Conservation (phyloP, 1,140 invertebrate genomes). For the Drosophila fuyamai region DNA sequence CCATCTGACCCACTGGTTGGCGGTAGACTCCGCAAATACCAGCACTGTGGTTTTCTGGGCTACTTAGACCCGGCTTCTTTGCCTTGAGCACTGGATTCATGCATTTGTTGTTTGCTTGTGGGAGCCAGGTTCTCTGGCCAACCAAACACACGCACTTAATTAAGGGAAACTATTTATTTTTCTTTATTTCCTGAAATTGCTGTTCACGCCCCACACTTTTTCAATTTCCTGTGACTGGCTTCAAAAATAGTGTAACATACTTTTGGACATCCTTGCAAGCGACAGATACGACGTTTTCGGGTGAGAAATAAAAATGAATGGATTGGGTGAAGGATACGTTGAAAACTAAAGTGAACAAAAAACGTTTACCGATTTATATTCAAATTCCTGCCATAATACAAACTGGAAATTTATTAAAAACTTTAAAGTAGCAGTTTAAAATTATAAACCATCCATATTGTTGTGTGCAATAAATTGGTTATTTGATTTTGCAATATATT, state of each 20-base stretch:
- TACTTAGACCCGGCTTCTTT: conserved; percentile 7
- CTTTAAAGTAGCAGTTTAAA: too few species aligned
- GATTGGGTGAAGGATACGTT: neutral
- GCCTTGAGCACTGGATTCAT: conserved; percentile 25
- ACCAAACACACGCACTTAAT: conserved; percentile 45
- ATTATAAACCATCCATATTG: too few species aligned
- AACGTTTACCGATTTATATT: too few species aligned
- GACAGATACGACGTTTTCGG: conserved; percentile 6
- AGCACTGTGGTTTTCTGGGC: conserved; percentile 7
- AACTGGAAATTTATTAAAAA: too few species aligned
- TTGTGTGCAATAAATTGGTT: too few species aligned
- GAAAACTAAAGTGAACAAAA: neutral
- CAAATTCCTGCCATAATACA: too few species aligned
- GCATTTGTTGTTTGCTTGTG: conserved; percentile 26
- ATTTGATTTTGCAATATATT: too few species aligned
- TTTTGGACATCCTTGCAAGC: conserved; percentile 8
- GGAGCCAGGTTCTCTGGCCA: conserved; percentile 2
- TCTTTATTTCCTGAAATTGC: conserved; percentile 12
- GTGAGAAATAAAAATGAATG: neutral
- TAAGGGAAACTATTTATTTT: conserved; percentile 13
- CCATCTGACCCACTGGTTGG: conserved; percentile 25
- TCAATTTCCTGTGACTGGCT: conserved; percentile 52
- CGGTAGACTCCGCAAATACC: conserved; percentile 9
- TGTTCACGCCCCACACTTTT: conserved; percentile 33
- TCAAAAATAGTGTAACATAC: conserved; percentile 27